phyloP scores from a whole-genome alignment of 2,797 vertebrate species.

The Spondyliosoma cantharus region DNA sequence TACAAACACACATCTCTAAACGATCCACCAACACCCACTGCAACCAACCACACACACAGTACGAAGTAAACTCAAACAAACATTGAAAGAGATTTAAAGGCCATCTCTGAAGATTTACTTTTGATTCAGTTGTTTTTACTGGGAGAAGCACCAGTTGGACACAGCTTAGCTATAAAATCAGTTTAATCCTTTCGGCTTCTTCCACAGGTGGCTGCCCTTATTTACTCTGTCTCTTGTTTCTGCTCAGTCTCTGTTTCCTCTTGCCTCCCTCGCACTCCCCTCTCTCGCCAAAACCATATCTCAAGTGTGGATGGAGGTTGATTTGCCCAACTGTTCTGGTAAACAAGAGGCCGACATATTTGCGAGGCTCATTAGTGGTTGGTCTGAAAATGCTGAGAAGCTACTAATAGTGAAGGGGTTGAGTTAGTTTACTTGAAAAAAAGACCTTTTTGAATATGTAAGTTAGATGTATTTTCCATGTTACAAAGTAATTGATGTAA shows the following conservation, averaged over 20 bases:
- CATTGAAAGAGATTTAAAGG: conserved; percentile 40
- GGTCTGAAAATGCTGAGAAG: conserved; percentile 12
- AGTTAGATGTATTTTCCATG: conserved; percentile 22
- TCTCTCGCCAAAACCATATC: conserved; percentile 6
- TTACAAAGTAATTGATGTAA: conserved; percentile 25
- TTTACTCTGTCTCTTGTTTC: conserved; percentile 40
- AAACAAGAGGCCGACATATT: conserved; percentile 20
- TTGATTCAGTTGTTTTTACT: conserved; percentile 62
- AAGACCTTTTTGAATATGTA: background rate
- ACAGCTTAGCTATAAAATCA: conserved; percentile 62
- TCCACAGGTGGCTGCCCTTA: conserved; percentile 58
- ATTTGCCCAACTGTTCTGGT: conserved; percentile 22
- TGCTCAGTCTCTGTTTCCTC: conserved; percentile 7
- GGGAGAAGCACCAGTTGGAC: conserved; percentile 65
- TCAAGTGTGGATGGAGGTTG: conserved; percentile 5
- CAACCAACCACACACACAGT: conserved; percentile 28
- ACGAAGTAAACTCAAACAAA: conserved; percentile 55
- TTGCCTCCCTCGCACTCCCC: background rate
- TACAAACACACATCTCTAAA: conserved; percentile 26
- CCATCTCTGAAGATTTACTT: conserved; percentile 26
- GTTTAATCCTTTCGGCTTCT: conserved; percentile 58
- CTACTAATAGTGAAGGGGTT: background rate
- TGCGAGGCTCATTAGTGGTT: background rate
- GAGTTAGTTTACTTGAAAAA: conserved; percentile 18
- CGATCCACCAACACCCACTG: conserved; percentile 38